Evolutionary conservation across 2,113 vertebrate genomes (phyloP).

Genomic region (Carassius gibelio): DNA sequence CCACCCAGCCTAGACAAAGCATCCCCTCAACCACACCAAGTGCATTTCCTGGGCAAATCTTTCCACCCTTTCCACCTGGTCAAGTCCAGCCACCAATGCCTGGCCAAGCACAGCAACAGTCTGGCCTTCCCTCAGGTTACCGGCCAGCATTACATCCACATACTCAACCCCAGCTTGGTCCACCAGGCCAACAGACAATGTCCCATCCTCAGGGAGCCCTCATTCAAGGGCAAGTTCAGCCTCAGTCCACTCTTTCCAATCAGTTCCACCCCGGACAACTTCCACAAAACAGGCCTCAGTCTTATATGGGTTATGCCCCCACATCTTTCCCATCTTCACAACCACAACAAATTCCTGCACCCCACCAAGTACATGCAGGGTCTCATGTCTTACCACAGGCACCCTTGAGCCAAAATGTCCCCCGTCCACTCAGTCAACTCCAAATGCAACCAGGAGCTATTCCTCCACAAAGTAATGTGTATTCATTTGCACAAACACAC

Average conservation of each 20-base stretch:
- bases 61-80: conserved; percentile 6
- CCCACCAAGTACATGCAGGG: conserved; percentile 26
- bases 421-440: neutral
- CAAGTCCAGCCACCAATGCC: conserved; percentile 27
- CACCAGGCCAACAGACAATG: conserved; percentile 20
- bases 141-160: conserved; percentile 3
- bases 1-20: conserved; percentile 16
- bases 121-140: conserved; percentile 1
- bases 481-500: conserved; percentile 25
- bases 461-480: neutral
- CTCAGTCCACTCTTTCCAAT: conserved; percentile 11
- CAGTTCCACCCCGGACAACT: conserved; percentile 40
- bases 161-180: conserved; percentile 34
- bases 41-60: conserved; percentile 29
- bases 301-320: conserved; percentile 74
- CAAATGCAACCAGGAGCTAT: conserved; percentile 32
- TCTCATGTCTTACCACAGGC: conserved; percentile 38
- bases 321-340: conserved; percentile 57
- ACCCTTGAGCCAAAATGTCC: conserved; percentile 35
- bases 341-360: conserved; percentile 6
- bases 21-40: conserved; percentile 8
- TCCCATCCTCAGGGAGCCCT: conserved; percentile 1
- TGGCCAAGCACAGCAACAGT: neutral
- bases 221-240: conserved; percentile 2
- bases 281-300: conserved; percentile 60